Percentiles rank a stretch among this genome's conserved stretches.
phyloP scores from a whole-genome alignment of 2,797 vertebrate genomes.

The Hafferia zeledoni region DNA sequence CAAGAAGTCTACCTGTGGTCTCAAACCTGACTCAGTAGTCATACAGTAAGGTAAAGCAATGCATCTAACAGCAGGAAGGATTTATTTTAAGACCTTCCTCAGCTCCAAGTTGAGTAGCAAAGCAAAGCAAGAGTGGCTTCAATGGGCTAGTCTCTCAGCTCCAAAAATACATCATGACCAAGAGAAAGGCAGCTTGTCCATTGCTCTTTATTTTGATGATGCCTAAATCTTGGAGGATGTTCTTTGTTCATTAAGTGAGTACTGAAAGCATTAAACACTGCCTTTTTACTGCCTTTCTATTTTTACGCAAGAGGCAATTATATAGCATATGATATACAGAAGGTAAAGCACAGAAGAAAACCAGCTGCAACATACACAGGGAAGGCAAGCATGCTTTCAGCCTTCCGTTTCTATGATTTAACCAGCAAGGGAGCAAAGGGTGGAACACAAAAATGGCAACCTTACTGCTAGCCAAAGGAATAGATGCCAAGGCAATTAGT shows the following conservation, averaged over 20 bases:
- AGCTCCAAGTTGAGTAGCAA: neutral
- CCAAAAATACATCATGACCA: neutral
- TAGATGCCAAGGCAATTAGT: conserved; percentile 24
- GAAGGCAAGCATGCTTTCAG: neutral
- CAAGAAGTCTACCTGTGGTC: neutral
- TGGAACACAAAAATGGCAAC: neutral
- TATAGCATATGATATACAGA: neutral
- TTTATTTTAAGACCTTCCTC: neutral
- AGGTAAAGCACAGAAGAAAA: neutral
- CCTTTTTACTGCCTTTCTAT: neutral
- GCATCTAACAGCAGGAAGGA: neutral
- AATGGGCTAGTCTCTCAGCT: neutral
- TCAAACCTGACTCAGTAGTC: neutral
- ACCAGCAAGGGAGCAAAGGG: neutral
- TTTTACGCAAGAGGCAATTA: neutral
- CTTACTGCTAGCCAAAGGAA: neutral
- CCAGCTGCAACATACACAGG: neutral
- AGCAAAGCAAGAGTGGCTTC: neutral
- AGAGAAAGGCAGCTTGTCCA: neutral
- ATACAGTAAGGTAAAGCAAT: neutral
- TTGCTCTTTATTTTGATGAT: neutral
- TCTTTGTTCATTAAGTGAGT: neutral
- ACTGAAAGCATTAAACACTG: neutral
- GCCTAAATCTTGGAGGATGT: neutral
- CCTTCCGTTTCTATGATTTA: neutral